Conservation (phyloP, 2,888 invertebrate genomes). For the Agrilus mali region DNA sequence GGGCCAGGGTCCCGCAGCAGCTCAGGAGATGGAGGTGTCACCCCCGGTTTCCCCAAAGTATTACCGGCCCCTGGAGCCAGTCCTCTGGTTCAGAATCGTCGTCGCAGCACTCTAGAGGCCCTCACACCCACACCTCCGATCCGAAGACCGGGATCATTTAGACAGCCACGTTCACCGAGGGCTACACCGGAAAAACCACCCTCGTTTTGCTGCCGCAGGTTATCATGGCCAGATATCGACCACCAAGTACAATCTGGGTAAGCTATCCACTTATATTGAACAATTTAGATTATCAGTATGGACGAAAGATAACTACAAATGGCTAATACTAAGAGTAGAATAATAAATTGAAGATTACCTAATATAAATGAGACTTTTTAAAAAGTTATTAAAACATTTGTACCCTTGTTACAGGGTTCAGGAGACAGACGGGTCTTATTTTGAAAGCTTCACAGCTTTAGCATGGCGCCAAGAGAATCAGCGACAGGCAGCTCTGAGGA, state of each 20-base stretch:
- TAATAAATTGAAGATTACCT: too few relatives aligned
- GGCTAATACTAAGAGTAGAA: too few relatives aligned
- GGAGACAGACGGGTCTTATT: conserved; percentile 88
- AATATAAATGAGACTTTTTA: too few relatives aligned
- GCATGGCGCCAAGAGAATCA: conserved; percentile 89
- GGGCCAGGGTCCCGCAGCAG: conserved; percentile 28
- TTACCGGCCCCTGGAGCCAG: conserved; percentile 56
- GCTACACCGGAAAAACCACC: conserved; percentile 36
- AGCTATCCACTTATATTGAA: too few relatives aligned
- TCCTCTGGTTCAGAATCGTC: conserved; percentile 36
- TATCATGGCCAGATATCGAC: conserved; percentile 78
- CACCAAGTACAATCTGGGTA: conserved; percentile 74
- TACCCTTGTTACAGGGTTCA: conserved; percentile 57
- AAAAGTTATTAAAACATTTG: too few relatives aligned
- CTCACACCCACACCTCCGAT: conserved; percentile 28
- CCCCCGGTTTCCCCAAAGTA: conserved; percentile 57
- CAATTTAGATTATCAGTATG: too few relatives aligned
- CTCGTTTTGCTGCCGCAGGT: conserved; percentile 63
- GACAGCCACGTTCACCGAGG: conserved; percentile 43
- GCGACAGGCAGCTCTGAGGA: conserved; percentile 62
- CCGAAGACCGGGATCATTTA: conserved; percentile 38
- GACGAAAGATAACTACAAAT: too few relatives aligned
- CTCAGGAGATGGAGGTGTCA: conserved; percentile 30
- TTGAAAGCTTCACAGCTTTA: conserved; percentile 85
- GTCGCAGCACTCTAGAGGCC: conserved; percentile 50